These are phyloP conservation scores for Phylloscopus collybita DNA, from an alignment of 2,797 vertebrate genomes.

Conservation along the genomic window DNA sequence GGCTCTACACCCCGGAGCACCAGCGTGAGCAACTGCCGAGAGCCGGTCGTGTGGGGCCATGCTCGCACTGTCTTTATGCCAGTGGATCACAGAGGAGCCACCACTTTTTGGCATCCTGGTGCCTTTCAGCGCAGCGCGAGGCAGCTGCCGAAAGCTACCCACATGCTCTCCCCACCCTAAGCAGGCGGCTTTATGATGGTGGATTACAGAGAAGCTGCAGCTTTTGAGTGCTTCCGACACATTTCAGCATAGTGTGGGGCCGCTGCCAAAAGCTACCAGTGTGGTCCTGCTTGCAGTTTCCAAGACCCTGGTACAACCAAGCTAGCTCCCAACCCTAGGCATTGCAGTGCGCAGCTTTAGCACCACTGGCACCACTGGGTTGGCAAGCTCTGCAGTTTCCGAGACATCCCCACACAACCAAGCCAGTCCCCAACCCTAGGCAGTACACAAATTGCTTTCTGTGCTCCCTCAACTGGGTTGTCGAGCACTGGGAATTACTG, in stretches of 20 bases:
- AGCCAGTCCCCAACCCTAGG: too few relatives aligned
- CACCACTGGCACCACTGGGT: background rate
- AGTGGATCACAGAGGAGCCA: background rate
- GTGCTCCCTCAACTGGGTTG: background rate
- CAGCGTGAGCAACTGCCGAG: background rate
- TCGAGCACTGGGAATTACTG: background rate
- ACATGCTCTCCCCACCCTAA: background rate
- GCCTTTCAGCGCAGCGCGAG: background rate
- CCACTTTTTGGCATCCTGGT: background rate
- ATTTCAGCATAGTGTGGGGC: too few relatives aligned
- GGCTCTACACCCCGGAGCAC: too few relatives aligned
- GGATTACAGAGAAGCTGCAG: background rate
- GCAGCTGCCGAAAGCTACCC: background rate
- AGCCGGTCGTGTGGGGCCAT: too few relatives aligned
- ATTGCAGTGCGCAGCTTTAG: background rate
- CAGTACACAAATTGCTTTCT: background rate
- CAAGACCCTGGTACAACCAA: background rate
- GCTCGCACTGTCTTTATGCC: background rate
- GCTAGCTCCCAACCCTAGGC: background rate
- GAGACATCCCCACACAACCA: background rate
- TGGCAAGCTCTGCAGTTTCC: background rate
- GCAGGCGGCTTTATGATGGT: background rate
- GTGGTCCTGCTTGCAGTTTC: background rate
- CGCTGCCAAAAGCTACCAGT: background rate
- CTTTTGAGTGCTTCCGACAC: background rate